These are phyloP conservation scores for Neodontobutis hainanensis DNA, from an alignment of 2,113 vertebrate species.

Conservation along the genomic window DNA sequence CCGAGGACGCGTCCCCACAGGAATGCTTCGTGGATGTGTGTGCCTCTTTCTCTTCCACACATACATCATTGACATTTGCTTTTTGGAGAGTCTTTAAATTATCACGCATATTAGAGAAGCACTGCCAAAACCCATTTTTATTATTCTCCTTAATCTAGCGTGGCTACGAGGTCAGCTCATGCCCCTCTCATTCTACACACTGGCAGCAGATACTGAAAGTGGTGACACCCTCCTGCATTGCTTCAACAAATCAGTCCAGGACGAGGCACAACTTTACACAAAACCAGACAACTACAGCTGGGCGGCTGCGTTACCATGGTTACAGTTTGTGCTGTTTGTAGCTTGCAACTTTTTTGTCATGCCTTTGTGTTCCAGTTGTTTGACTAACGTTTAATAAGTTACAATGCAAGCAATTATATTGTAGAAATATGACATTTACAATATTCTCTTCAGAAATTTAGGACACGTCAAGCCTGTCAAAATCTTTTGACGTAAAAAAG, in stretches of 20 bases:
- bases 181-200: constrained; percentile 12
- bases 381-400: too few species aligned
- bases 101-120: constrained; percentile 61
- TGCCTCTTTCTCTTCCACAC: constrained; percentile 21
- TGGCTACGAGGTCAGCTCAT: constrained; percentile 52
- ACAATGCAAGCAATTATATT: too few species aligned
- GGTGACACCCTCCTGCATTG: background rate
- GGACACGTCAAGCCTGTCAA: too few species aligned
- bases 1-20: constrained; percentile 50
- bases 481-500: too few species aligned
- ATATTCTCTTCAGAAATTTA: too few species aligned
- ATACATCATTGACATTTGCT: constrained; percentile 64
- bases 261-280: too few species aligned
- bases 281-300: too few species aligned
- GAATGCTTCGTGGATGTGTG: constrained; percentile 56
- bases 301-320: too few species aligned
- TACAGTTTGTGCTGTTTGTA: too few species aligned
- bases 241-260: constrained; percentile 29
- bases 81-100: constrained; percentile 57
- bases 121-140: constrained; percentile 49
- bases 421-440: too few species aligned
- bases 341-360: too few species aligned
- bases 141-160: constrained; percentile 61
- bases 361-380: too few species aligned
- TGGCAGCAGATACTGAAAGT: background rate